These are phyloP conservation scores for Phymorhynchus buccinoides DNA, from an alignment of 1,140 invertebrate genomes.

Conservation along the genomic window DNA sequence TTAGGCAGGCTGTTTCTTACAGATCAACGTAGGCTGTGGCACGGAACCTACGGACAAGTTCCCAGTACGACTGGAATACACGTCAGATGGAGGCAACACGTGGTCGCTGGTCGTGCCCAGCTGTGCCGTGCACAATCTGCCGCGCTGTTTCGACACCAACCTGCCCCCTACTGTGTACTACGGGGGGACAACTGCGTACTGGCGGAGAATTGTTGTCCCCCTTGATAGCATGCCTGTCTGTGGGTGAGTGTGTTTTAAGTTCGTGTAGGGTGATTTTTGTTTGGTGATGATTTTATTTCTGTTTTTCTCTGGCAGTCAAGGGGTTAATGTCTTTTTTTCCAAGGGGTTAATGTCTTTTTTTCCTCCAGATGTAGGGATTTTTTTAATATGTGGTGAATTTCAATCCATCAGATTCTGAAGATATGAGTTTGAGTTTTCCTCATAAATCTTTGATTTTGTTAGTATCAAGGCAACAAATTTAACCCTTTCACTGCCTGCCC, in stretches of 20 bases:
- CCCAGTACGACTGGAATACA: constrained; percentile 73
- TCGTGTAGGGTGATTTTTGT: background rate
- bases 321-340: too few relatives aligned
- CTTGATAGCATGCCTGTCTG: constrained; percentile 71
- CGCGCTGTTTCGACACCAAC: constrained; percentile 61
- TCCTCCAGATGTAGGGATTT: too few relatives aligned
- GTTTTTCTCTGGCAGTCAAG: too few relatives aligned
- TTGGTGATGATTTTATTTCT: background rate
- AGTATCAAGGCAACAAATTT: too few relatives aligned
- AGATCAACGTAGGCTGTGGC: constrained; percentile 75
- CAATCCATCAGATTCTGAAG: too few relatives aligned
- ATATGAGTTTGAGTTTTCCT: too few relatives aligned
- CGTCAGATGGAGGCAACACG: constrained; percentile 70
- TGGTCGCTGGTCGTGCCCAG: constrained; percentile 69
- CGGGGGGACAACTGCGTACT: constrained; percentile 69
- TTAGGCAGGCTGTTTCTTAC: constrained; percentile 38
- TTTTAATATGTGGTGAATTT: too few relatives aligned
- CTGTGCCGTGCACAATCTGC: constrained; percentile 58
- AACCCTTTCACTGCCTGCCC: too few relatives aligned
- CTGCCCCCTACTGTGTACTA: constrained; percentile 71
- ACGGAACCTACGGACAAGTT: constrained; percentile 66
- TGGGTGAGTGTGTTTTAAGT: constrained; percentile 67
- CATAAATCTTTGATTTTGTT: too few relatives aligned
- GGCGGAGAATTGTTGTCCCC: constrained; percentile 72
- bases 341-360: too few relatives aligned